These are phyloP conservation scores for honey bee (Apis mellifera) DNA, from an alignment of 1,140 invertebrate species.

Conservation along the genomic window DNA sequence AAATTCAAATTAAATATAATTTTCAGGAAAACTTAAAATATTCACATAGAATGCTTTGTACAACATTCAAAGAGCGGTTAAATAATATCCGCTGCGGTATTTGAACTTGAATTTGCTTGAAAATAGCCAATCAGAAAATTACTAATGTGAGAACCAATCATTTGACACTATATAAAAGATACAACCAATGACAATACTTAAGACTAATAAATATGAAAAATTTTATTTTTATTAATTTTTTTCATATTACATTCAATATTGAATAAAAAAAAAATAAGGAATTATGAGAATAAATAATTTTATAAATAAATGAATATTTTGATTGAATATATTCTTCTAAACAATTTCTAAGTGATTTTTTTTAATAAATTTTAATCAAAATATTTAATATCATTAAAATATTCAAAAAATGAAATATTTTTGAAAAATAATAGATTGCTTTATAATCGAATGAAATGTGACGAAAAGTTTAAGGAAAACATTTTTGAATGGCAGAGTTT, in stretches of 20 bases:
- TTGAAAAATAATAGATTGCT: neutral
- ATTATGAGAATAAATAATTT: too few relatives aligned
- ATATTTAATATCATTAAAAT: too few relatives aligned
- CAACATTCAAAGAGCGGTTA: constrained; percentile 13
- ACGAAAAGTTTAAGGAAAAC: neutral
- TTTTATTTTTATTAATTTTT: too few relatives aligned
- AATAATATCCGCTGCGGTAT: constrained; percentile 27
- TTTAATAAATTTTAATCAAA: too few relatives aligned
- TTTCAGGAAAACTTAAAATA: neutral
- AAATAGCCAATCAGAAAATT: neutral
- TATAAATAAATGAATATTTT: too few relatives aligned
- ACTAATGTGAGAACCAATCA: neutral
- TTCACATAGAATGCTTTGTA: neutral
- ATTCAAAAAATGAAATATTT: neutral
- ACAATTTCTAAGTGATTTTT: too few relatives aligned
- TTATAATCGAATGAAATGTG: neutral
- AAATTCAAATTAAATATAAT: neutral
- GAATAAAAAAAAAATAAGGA: too few relatives aligned
- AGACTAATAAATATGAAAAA: too few relatives aligned
- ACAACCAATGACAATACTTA: neutral
- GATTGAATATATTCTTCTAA: too few relatives aligned
- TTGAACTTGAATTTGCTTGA: constrained; percentile 44
- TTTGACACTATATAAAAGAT: neutral
- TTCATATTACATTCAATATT: too few relatives aligned
- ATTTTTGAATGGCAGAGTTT: neutral